phyloP scores from a whole-genome alignment of 2,113 vertebrate genomes.

The Centropus unirufus region DNA sequence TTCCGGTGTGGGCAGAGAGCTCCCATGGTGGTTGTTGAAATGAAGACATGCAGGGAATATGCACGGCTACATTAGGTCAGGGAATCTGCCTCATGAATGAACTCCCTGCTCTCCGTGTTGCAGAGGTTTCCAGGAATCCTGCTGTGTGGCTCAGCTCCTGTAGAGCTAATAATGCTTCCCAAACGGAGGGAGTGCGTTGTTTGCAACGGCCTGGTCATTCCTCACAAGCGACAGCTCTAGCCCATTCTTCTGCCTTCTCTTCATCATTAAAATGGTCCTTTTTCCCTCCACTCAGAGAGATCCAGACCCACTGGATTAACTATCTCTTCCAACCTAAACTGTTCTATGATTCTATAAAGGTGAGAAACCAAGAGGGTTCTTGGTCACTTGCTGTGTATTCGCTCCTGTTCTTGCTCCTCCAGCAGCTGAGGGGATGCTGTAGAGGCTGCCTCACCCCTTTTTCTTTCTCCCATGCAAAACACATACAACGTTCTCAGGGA shows the following conservation, averaged over 20 bases:
- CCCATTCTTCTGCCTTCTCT: neutral
- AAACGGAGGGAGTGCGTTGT: rapidly evolving
- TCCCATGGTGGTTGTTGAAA: neutral
- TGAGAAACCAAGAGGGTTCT: neutral
- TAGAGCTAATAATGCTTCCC: neutral
- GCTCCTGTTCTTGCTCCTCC: neutral
- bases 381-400: neutral
- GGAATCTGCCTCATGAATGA: neutral
- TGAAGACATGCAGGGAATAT: neutral
- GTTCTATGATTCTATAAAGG: neutral
- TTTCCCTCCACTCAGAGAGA: neutral
- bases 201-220: neutral
- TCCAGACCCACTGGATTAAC: neutral
- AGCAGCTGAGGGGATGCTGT: neutral
- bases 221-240: neutral
- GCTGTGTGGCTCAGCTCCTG: neutral
- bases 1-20: rapidly evolving
- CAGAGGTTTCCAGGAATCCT: neutral
- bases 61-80: neutral
- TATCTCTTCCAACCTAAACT: too few species aligned
- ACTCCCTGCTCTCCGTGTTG: neutral
- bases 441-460: neutral
- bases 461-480: neutral
- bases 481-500: neutral
- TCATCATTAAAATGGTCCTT: neutral